These are phyloP conservation scores for Aegotheles bennettii DNA, from an alignment of 2,113 vertebrate genomes.

Conservation along the genomic window DNA sequence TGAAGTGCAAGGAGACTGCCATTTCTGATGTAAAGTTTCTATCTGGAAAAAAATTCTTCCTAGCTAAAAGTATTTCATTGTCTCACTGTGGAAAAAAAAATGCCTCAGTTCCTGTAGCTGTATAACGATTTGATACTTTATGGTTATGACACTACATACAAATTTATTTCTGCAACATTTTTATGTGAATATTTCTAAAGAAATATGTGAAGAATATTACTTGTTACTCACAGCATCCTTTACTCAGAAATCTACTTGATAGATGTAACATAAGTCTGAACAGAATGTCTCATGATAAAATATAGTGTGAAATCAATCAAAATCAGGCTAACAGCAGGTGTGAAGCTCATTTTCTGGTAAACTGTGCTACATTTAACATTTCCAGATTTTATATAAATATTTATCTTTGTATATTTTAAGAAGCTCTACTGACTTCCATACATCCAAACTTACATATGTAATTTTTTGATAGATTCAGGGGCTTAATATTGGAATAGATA, in stretches of 20 bases:
- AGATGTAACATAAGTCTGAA: neutral
- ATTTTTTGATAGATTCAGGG: neutral
- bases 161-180: neutral
- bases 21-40: neutral
- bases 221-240: neutral
- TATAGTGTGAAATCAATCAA: neutral
- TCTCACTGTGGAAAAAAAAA: neutral
- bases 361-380: neutral
- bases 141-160: neutral
- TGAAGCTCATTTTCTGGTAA: neutral
- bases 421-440: neutral
- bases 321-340: neutral
- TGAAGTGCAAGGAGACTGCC: neutral
- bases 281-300: neutral
- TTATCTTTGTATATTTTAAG: neutral
- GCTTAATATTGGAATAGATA: neutral
- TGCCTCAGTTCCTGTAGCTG: neutral
- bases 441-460: neutral
- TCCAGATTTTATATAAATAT: neutral
- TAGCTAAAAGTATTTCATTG: neutral
- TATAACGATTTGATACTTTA: neutral
- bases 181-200: neutral
- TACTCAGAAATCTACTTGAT: neutral
- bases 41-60: neutral
- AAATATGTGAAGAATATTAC: neutral